Percentiles rank a stretch among this genome's conserved stretches.
Conservation (phyloP, 2,888 invertebrate species). For the Tigriopus californicus region DNA sequence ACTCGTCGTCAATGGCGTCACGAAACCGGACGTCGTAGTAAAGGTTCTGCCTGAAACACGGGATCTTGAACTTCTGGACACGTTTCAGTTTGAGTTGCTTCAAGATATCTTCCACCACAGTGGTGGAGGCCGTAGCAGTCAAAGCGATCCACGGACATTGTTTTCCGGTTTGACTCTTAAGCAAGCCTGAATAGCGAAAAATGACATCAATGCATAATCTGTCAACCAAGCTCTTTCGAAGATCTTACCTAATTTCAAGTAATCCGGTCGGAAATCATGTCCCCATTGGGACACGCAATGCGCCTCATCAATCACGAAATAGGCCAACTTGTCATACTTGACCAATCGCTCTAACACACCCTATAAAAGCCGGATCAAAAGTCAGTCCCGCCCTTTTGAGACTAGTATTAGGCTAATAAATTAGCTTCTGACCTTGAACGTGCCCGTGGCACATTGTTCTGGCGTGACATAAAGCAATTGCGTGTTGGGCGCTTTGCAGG, state of each 20-base stretch:
- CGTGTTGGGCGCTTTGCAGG: slow-evolving; percentile 48
- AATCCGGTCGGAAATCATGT: slow-evolving; percentile 85
- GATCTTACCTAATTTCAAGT: slow-evolving; percentile 61
- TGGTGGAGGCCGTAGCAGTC: slow-evolving; percentile 59
- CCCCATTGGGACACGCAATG: slow-evolving; percentile 99
- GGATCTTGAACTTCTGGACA: slow-evolving; percentile 53
- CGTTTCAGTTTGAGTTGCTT: slow-evolving; percentile 48
- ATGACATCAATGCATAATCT: no score
- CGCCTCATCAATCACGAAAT: slow-evolving; percentile 89
- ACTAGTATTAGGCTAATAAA: no score
- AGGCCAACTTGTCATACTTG: slow-evolving; percentile 57
- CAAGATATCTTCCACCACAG: slow-evolving; percentile 66
- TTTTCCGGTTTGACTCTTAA: slow-evolving; percentile 37
- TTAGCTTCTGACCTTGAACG: slow-evolving; percentile 1
- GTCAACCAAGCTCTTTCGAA: no score
- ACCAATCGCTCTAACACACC: slow-evolving; percentile 43
- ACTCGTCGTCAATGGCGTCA: slow-evolving; percentile 61
- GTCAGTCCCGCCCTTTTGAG: no score
- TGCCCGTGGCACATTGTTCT: slow-evolving; percentile 33
- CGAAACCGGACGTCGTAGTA: slow-evolving; percentile 84
- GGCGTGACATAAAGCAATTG: slow-evolving; percentile 87
- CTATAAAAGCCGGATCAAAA: slow-evolving; percentile 25
- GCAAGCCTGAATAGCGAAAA: no score
- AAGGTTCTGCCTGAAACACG: slow-evolving; percentile 77
- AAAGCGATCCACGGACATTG: slow-evolving; percentile 66